A percentile compares a stretch with the other conserved stretches of the same genome.
Evolutionary conservation across 2,113 vertebrate genomes (phyloP).

Genomic region (Synchiropus splendidus): DNA sequence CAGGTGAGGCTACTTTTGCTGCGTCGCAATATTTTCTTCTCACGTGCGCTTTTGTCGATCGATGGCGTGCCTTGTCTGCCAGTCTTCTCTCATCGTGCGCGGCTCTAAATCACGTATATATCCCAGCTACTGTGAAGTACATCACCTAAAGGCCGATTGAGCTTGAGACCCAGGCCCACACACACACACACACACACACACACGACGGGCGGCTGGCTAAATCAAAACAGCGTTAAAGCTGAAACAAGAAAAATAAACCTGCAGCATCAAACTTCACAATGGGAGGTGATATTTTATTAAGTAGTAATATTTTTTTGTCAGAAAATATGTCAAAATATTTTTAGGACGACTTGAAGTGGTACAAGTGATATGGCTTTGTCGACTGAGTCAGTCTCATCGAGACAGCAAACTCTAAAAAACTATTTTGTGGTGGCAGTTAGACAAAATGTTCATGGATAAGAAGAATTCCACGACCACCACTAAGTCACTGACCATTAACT

Average conservation of each 20-base stretch:
- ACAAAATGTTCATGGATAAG: no score
- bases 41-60: constrained; percentile 31
- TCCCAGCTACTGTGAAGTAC: constrained; percentile 42
- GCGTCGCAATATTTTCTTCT: constrained; percentile 42
- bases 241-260: constrained; percentile 16
- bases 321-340: no score
- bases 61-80: constrained; percentile 47
- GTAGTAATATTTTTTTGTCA: no score
- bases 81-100: constrained; percentile 36
- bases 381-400: no score
- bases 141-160: constrained; percentile 32
- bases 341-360: no score
- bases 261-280: constrained; percentile 20
- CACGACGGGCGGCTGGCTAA: constrained; percentile 27
- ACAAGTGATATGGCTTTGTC: no score
- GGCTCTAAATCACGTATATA: constrained; percentile 51
- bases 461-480: no score
- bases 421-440: no score
- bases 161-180: background rate
- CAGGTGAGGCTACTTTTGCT: constrained; percentile 36
- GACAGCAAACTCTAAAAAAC: no score
- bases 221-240: background rate
- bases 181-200: constrained; percentile 1
- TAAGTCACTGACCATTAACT: no score
- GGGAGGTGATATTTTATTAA: no score